phyloP scores from a whole-genome alignment of 2,113 vertebrate genomes.

The Egretta garzetta region DNA sequence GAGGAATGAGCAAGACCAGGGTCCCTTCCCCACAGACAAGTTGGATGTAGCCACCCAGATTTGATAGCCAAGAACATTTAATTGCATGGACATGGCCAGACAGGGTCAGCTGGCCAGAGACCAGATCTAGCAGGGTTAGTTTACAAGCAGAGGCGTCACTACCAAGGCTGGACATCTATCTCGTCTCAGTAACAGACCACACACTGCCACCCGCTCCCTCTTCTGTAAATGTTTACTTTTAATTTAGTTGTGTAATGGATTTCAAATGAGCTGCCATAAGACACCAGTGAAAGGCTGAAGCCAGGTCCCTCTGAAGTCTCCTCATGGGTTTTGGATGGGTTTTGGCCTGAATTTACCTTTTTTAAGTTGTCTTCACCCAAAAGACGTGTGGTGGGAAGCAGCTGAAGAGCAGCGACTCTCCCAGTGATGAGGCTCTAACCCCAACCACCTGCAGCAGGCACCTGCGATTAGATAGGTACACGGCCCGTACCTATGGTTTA shows the following conservation, averaged over 20 bases:
- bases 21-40: background rate
- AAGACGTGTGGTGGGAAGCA: background rate
- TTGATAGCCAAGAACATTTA: background rate
- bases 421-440: background rate
- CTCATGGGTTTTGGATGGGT: background rate
- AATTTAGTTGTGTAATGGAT: conserved; percentile 18
- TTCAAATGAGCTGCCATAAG: conserved; percentile 41
- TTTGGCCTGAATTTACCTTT: background rate
- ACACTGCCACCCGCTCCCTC: background rate
- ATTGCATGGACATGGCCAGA: fast-evolving
- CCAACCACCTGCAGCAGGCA: background rate
- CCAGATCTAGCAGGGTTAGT: background rate
- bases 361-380: background rate
- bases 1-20: background rate
- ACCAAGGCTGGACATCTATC: background rate
- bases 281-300: background rate
- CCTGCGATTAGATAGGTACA: background rate
- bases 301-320: background rate
- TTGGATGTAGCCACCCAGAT: background rate
- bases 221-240: conserved; percentile 61
- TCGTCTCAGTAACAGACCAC: background rate
- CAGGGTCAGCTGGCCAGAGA: background rate
- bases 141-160: background rate
- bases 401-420: background rate
- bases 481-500: background rate